Evolutionary conservation across 1,140 invertebrate species (phyloP).

Genomic region (Cydia fagiglandana): DNA sequence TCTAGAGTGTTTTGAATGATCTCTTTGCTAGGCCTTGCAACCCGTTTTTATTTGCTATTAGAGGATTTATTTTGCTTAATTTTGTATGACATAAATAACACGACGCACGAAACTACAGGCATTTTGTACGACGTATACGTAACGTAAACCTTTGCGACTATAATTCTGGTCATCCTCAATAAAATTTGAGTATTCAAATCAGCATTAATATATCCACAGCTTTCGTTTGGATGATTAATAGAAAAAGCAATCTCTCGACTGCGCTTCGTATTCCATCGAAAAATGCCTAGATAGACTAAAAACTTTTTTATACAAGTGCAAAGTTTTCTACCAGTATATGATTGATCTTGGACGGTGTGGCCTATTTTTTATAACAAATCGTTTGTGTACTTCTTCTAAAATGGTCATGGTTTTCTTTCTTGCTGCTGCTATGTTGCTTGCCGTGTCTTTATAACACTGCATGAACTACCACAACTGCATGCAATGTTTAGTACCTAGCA

Average conservation of each 20-base stretch:
- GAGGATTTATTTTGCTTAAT: background rate
- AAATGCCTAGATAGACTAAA: background rate
- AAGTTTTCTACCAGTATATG: background rate
- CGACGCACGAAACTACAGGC: background rate
- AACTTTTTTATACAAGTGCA: background rate
- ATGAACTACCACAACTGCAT: slow-evolving; percentile 3
- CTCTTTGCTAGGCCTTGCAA: background rate
- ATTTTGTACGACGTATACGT: background rate
- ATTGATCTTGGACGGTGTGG: background rate
- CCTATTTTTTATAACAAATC: background rate
- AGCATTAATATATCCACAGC: too few relatives aligned
- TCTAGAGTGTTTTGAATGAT: slow-evolving; percentile 31
- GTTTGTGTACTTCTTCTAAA: slow-evolving; percentile 3
- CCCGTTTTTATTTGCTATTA: background rate
- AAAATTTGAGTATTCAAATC: too few relatives aligned
- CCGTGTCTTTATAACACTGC: background rate
- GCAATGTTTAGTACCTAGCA: background rate
- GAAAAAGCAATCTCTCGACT: background rate
- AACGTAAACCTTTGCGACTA: background rate
- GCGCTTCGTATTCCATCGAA: background rate
- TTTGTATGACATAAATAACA: background rate
- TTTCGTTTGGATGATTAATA: background rate
- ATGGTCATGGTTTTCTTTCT: background rate
- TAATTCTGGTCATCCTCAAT: too few relatives aligned
- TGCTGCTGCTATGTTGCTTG: background rate